Percentiles rank a stretch among this genome's conserved stretches.
Conservation (phyloP, 92 coral and sea anemone genomes). For the Zoanthus sociatus region DNA sequence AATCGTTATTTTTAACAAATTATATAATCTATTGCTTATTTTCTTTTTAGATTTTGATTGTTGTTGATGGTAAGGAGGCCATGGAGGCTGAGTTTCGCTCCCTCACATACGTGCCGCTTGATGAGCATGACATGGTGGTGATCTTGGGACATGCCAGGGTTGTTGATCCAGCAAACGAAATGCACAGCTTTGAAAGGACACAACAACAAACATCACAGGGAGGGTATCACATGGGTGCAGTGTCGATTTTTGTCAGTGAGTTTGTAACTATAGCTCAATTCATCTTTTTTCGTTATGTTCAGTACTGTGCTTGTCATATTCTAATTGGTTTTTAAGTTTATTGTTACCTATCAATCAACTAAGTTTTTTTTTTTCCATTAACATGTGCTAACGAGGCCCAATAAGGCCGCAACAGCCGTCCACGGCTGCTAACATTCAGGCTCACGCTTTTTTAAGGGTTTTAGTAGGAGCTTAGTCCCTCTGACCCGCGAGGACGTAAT, state of each 20-base stretch:
- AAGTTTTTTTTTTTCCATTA: background rate
- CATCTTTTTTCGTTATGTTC: too few relatives aligned
- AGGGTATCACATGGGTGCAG: conserved; percentile 20
- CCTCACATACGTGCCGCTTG: conserved; percentile 14
- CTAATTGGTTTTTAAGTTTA: background rate
- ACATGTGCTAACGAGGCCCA: too few relatives aligned
- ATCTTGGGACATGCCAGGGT: conserved; percentile 78
- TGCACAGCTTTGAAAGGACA: conserved; percentile 10
- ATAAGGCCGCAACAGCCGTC: too few relatives aligned
- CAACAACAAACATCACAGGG: background rate
- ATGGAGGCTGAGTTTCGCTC: conserved; percentile 67
- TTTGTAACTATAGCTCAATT: too few relatives aligned
- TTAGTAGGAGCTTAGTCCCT: too few relatives aligned
- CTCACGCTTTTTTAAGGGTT: too few relatives aligned
- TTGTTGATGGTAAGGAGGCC: conserved; percentile 89
- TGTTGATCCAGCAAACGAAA: conserved; percentile 31
- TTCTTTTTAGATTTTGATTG: conserved; percentile 67
- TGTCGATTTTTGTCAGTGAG: conserved; percentile 36
- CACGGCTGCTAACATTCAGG: too few relatives aligned
- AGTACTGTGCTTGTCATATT: too few relatives aligned
- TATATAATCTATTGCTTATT: background rate
- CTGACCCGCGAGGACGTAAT: too few relatives aligned
- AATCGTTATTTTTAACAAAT: too few relatives aligned
- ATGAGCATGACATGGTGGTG: conserved; percentile 50
- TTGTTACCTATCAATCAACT: background rate